A percentile compares a stretch with the other conserved stretches of the same genome.
Evolutionary conservation across 2,113 vertebrate species (phyloP).

Genomic region (Copsychus sechellarum): DNA sequence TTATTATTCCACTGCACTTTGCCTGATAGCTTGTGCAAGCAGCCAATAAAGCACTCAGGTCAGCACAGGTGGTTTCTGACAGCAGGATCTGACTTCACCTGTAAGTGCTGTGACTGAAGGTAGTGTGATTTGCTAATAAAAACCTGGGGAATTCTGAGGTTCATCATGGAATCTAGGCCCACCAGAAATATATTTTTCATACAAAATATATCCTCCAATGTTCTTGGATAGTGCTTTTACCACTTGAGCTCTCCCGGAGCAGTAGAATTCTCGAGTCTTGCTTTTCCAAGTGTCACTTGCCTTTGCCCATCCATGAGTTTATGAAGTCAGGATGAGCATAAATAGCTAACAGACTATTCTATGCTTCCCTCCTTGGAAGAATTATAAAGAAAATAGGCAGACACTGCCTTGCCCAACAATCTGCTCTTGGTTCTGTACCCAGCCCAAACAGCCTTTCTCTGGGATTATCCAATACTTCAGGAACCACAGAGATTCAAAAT

Average conservation of each 20-base stretch:
- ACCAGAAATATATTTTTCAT: not conserved
- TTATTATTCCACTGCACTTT: not conserved
- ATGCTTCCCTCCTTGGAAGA: not conserved
- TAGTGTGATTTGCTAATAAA: not conserved
- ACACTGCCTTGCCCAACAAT: not conserved
- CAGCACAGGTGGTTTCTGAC: not conserved
- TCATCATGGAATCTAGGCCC: not conserved
- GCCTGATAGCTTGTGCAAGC: not conserved
- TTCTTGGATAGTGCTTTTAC: not conserved
- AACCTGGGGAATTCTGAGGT: not conserved
- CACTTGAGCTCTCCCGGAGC: not conserved
- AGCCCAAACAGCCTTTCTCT: not conserved
- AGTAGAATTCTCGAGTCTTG: not conserved
- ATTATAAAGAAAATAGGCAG: not conserved
- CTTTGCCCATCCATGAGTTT: not conserved
- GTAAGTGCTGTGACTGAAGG: not conserved
- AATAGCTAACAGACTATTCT: not conserved
- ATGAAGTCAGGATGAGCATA: not conserved
- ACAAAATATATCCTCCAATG: not conserved
- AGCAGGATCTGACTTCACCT: not conserved
- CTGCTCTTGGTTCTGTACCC: not conserved
- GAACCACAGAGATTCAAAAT: not conserved
- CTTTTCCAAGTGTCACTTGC: not conserved
- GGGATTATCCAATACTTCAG: fast-evolving
- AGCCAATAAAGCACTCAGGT: not conserved